Evolutionary conservation across 2,888 invertebrate species (phyloP).

Genomic region (Aspidapion aeneum): DNA sequence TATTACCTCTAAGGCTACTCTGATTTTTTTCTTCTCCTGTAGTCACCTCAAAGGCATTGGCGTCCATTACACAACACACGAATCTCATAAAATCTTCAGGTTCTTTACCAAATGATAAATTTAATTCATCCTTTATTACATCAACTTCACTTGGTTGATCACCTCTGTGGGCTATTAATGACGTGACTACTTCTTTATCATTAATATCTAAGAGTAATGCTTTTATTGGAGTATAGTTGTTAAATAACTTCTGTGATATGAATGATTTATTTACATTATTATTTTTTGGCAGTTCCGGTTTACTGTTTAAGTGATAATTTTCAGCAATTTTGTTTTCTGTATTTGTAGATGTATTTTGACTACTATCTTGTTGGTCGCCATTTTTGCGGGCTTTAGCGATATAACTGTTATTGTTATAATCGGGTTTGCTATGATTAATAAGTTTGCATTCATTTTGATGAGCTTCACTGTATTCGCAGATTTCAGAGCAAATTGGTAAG

Average conservation of each 20-base stretch:
- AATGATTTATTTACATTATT: slow-evolving; percentile 37
- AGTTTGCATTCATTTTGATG: slow-evolving; percentile 65
- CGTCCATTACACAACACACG: slow-evolving; percentile 60
- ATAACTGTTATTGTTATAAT: background rate
- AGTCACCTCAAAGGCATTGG: slow-evolving; percentile 65
- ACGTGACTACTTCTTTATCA: slow-evolving; percentile 51
- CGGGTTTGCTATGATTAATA: slow-evolving; percentile 42
- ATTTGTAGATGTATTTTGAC: background rate
- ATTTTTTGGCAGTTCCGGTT: background rate
- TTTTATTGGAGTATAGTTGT: slow-evolving; percentile 49
- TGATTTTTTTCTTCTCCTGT: slow-evolving; percentile 46
- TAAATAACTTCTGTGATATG: slow-evolving; percentile 35
- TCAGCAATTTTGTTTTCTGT: background rate
- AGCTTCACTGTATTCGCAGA: slow-evolving; percentile 56
- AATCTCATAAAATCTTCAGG: slow-evolving; percentile 57
- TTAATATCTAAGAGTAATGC: slow-evolving; percentile 46
- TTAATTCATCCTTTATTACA: slow-evolving; percentile 49
- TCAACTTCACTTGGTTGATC: slow-evolving; percentile 59
- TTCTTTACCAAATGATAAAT: slow-evolving; percentile 51
- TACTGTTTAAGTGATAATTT: background rate
- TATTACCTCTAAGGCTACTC: slow-evolving; percentile 41
- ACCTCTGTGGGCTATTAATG: slow-evolving; percentile 40
- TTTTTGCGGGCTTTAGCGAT: no score
- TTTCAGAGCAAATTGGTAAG: slow-evolving; percentile 63
- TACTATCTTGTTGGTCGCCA: background rate